Evolutionary conservation across 2,888 invertebrate genomes (phyloP).

Genomic region (Limnephilus auricula): DNA sequence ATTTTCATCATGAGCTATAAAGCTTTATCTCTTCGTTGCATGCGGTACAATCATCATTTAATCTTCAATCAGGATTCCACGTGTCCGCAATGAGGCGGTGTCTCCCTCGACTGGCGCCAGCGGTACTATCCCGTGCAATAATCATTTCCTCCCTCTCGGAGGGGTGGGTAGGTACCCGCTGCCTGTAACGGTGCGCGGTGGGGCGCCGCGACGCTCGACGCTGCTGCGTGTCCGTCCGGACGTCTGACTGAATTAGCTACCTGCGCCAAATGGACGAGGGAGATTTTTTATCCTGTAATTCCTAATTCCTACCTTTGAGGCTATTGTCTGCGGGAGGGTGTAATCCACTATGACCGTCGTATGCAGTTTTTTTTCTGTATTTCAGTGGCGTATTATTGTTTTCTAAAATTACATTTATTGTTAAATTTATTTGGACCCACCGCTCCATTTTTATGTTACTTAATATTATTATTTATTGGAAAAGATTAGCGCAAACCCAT

Average conservation of each 20-base stretch:
- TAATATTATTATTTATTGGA: not conserved
- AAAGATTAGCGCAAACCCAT: too few relatives aligned
- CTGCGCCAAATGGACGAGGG: slow-evolving; percentile 1
- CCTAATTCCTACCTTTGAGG: not conserved
- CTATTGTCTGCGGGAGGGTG: not conserved
- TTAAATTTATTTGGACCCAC: not conserved
- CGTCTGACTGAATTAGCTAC: not conserved
- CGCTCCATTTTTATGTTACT: not conserved
- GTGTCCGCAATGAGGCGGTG: not conserved
- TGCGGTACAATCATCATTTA: not conserved
- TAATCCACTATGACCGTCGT: not conserved
- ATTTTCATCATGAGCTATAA: not conserved
- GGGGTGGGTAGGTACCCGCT: not conserved
- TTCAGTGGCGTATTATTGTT: not conserved
- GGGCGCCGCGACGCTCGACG: not conserved
- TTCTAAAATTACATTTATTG: not conserved
- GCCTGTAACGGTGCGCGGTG: not conserved
- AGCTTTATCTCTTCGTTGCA: not conserved
- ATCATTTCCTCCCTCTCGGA: slow-evolving; percentile 4
- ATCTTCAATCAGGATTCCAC: not conserved
- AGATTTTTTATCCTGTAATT: slow-evolving; percentile 29
- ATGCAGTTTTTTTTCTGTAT: not conserved
- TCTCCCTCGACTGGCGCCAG: slow-evolving; percentile 3
- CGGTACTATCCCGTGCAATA: slow-evolving; percentile 19
- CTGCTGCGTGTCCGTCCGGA: slow-evolving; percentile 23